phyloP scores from a whole-genome alignment of 2,888 invertebrate genomes.

The Resseliella maxima region DNA sequence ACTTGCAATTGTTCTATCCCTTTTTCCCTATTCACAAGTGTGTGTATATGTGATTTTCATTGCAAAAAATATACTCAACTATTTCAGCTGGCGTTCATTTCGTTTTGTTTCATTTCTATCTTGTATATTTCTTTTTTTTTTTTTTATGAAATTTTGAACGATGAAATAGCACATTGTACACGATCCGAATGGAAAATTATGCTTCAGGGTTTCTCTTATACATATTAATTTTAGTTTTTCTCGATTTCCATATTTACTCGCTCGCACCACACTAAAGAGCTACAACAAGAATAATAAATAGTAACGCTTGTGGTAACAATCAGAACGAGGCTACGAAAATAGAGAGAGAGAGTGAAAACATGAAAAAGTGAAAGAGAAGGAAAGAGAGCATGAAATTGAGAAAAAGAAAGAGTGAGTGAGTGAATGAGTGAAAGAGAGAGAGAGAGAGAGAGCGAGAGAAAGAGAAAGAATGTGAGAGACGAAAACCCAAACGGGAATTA shows the following conservation, averaged over 20 bases:
- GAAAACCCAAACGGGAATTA: conserved; percentile 15
- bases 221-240: conserved; percentile 53
- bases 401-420: neutral
- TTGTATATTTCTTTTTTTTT: neutral
- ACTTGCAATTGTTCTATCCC: neutral
- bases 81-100: neutral
- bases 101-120: neutral
- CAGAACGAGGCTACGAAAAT: neutral
- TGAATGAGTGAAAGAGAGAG: neutral
- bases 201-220: conserved; percentile 51
- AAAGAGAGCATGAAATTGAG: no score
- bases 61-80: neutral
- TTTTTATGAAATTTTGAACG: conserved; percentile 40
- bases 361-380: neutral
- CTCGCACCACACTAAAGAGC: conserved; percentile 48
- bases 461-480: no score
- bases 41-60: neutral
- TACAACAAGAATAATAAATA: conserved; percentile 53
- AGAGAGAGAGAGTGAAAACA: neutral
- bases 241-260: conserved; percentile 34
- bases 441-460: neutral
- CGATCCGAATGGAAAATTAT: conserved; percentile 40
- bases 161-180: conserved; percentile 48
- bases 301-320: conserved; percentile 49
- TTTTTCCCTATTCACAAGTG: neutral